A percentile compares a stretch with the other conserved stretches of the same genome.
Evolutionary conservation across 2,113 vertebrate species (phyloP).

Genomic region (Phaethon lepturus): DNA sequence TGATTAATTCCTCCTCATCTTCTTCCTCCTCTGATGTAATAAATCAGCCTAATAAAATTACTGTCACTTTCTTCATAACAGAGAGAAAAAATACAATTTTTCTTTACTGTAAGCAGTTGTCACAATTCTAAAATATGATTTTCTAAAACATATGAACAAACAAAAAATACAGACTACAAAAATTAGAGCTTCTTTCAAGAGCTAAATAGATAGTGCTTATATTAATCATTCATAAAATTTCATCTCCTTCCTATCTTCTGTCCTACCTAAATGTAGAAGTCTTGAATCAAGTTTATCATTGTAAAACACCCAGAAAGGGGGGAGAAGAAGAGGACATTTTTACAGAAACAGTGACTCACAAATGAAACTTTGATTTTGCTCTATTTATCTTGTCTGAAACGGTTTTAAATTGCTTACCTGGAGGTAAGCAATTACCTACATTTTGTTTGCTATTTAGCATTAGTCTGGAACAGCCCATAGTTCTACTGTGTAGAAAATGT

Average conservation of each 20-base stretch:
- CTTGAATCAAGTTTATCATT: background rate
- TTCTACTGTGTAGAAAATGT: background rate
- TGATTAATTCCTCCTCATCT: background rate
- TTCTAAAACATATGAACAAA: background rate
- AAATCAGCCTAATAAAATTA: conserved; percentile 44
- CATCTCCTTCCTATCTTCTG: background rate
- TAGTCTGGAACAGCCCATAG: background rate
- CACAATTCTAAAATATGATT: background rate
- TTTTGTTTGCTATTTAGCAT: background rate
- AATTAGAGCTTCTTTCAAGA: background rate
- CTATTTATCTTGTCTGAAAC: background rate
- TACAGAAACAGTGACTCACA: background rate
- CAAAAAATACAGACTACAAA: background rate
- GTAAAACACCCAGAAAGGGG: background rate
- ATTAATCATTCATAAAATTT: background rate
- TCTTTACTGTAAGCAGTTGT: background rate
- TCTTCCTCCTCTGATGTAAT: background rate
- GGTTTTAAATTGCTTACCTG: background rate
- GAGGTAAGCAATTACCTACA: no score
- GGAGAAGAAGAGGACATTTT: background rate
- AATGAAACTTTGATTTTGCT: background rate
- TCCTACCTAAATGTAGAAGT: background rate
- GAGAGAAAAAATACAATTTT: background rate
- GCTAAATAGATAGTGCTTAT: background rate
- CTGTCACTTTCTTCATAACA: background rate